A percentile compares a stretch with the other conserved stretches of the same genome.
Evolutionary conservation across 1,140 invertebrate species (phyloP).

Genomic region (Danaus melanippus): DNA sequence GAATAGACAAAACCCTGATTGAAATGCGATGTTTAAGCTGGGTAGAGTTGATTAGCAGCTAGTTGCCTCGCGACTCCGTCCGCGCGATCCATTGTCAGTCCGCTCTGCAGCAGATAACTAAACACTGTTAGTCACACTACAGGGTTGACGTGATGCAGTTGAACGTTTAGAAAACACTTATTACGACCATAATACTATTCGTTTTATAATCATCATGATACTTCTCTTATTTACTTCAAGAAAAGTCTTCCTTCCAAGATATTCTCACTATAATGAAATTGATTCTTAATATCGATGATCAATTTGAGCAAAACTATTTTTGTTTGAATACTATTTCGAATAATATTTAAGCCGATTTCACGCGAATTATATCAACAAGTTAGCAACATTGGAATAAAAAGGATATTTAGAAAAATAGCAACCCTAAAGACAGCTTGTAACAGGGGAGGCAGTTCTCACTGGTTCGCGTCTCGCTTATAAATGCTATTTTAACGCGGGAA

Average conservation of each 20-base stretch:
- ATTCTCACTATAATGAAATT: too few relatives aligned
- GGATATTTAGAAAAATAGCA: slow-evolving; percentile 14
- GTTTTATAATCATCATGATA: too few relatives aligned
- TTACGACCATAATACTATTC: too few relatives aligned
- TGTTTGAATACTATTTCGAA: too few relatives aligned
- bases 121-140: slow-evolving; percentile 53
- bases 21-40: slow-evolving; percentile 19
- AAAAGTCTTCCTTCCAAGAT: too few relatives aligned
- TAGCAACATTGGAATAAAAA: too few relatives aligned
- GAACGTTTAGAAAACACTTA: not conserved
- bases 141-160: slow-evolving; percentile 29
- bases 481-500: slow-evolving; percentile 70
- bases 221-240: too few relatives aligned
- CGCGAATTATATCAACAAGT: too few relatives aligned
- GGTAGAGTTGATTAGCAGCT: slow-evolving; percentile 31
- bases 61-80: slow-evolving; percentile 24
- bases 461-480: slow-evolving; percentile 65
- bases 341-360: too few relatives aligned
- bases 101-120: slow-evolving; percentile 54
- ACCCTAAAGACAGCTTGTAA: slow-evolving; percentile 36
- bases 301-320: too few relatives aligned
- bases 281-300: too few relatives aligned
- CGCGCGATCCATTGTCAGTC: slow-evolving; percentile 43
- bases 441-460: slow-evolving; percentile 57
- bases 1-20: slow-evolving; percentile 15